Evolutionary conservation across 2,113 vertebrate species (phyloP).

Genomic region (Callospermophilus lateralis): DNA sequence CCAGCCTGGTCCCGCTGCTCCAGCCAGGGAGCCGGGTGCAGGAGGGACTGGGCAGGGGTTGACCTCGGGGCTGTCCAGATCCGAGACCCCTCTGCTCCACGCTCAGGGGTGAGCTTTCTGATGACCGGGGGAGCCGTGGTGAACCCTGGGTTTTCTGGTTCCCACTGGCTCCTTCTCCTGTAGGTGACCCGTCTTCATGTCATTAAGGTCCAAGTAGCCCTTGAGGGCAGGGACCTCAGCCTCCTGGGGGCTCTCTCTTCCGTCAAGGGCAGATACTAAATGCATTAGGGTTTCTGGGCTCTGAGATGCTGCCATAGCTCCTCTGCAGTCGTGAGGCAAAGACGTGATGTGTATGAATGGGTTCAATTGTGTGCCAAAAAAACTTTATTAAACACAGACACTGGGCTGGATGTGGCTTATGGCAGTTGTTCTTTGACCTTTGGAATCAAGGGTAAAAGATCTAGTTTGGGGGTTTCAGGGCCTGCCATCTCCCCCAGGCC

Average conservation of each 20-base stretch:
- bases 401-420: background rate
- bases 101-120: background rate
- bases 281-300: background rate
- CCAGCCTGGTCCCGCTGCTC: background rate
- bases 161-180: rapidly evolving
- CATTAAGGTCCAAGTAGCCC: background rate
- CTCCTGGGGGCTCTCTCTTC: background rate
- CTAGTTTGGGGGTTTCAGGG: background rate
- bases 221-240: background rate
- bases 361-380: background rate
- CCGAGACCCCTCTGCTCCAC: background rate
- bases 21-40: background rate
- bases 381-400: conserved; percentile 55
- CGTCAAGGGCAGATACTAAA: background rate
- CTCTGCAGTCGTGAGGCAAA: background rate
- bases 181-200: no score
- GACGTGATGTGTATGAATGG: background rate
- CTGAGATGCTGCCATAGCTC: background rate
- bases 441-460: background rate
- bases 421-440: background rate
- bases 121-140: background rate
- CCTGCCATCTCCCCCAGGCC: background rate
- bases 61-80: background rate
- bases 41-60: background rate
- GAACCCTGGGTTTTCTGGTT: background rate